Base-by-base conservation (phyloP, 2,797 vertebrate genomes). In the Ptychobarbus kaznakovi region DNA sequence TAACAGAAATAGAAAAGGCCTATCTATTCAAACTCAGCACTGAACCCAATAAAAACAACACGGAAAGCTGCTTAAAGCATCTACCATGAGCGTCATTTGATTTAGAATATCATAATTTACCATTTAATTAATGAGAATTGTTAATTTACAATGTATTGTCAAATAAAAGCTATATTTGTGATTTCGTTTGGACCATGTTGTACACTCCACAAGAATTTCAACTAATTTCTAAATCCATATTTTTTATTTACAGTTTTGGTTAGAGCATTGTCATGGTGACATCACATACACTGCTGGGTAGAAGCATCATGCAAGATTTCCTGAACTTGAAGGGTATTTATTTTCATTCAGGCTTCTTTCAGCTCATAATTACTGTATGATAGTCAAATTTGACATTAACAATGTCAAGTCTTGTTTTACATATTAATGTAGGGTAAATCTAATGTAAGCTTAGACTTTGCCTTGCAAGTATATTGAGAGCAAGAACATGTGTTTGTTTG, bases 1-100 rank as follows among this genome's bases (percentile, higher is more conserved):
- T 83, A 92, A 91, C 91, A 90, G 89, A 89, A 93, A 92, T 90
- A 92, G 87, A 92, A 91, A 92, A 93, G 90, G 87, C 89, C 88
- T 90, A 92, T 86, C 91, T 91, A 93, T 92, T 90, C 42, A 89
- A 92, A 91, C 82, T 83, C 63, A 86, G 79, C 85, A 88, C 88
- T 89, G 86, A 87, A 90, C 88, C 89, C 86, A 84, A 76, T 83
- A 68, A 76, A 88, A 86, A 87, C 83, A 88, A 88, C 83, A 78
- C 84, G 61, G 53, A 53, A 72, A 76, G 53, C 83, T 40, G 70
- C 72, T 76, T 40, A 90, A 68, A 83, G 72, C 84, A 86, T 76
- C 22, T 42, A 65, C 73, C 56, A 42, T 61, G 74, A 66, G 25
- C 22, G 46, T 70, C 46, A 42, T 70, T 70, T 70, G 80, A 42